Conservation (phyloP, 2,797 vertebrate species). For the Hyperoplus immaculatus region DNA sequence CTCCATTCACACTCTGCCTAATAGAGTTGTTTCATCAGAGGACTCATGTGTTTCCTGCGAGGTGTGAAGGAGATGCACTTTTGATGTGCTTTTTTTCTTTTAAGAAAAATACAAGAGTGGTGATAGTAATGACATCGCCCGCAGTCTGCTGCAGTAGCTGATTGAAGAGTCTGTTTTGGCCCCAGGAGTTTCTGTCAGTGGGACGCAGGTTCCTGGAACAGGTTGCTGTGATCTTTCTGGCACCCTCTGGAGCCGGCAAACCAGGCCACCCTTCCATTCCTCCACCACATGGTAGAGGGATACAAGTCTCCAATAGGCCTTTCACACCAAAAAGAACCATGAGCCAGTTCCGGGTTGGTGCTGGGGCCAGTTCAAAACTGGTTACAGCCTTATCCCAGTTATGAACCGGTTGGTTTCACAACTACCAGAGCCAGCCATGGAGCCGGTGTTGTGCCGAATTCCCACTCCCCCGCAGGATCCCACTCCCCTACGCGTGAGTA, state of each 20-base stretch:
- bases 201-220: conserved; percentile 65
- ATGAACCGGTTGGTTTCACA: too few species aligned
- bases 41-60: conserved; percentile 59
- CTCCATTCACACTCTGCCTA: conserved; percentile 45
- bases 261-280: conserved; percentile 35
- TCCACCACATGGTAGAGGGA: conserved; percentile 55
- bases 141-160: conserved; percentile 64
- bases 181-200: conserved; percentile 76
- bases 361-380: too few species aligned
- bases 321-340: too few species aligned
- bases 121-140: conserved; percentile 78
- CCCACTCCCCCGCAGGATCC: too few species aligned
- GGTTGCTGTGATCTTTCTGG: conserved; percentile 81
- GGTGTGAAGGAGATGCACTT: conserved; percentile 73
- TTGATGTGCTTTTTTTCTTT: conserved; percentile 75
- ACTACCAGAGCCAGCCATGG: too few species aligned
- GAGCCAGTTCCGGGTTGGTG: too few species aligned
- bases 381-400: too few species aligned
- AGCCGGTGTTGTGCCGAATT: too few species aligned
- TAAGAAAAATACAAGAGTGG: conserved; percentile 73
- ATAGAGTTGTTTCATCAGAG: conserved; percentile 77
- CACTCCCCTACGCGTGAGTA: too few species aligned
- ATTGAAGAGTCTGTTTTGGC: conserved; percentile 80
- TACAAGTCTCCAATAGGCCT: conserved; percentile 38
- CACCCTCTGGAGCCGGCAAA: conserved; percentile 68